phyloP scores from a whole-genome alignment of 2,888 invertebrate species.

The Lithophane semibrunnea region DNA sequence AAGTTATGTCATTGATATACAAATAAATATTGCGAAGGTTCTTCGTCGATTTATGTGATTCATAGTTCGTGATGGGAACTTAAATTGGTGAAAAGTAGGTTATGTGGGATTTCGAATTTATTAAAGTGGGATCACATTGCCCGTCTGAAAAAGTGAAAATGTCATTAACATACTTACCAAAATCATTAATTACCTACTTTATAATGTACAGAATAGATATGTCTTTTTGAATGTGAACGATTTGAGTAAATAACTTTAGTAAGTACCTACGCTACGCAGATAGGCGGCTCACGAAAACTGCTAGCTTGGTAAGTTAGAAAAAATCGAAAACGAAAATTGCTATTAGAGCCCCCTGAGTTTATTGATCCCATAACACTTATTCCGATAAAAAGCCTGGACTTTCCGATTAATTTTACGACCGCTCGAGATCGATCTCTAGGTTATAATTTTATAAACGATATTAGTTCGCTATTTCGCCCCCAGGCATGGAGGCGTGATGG shows the following conservation, averaged over 20 bases:
- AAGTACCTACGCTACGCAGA: not conserved
- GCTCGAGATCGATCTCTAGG: slow-evolving; percentile 26
- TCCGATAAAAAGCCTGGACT: slow-evolving; percentile 5
- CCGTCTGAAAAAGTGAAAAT: not conserved
- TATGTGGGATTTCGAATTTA: not conserved
- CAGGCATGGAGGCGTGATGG: slow-evolving; percentile 62
- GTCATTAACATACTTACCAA: slow-evolving; percentile 6
- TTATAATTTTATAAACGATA: slow-evolving; percentile 50
- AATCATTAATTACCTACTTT: not conserved
- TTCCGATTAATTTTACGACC: slow-evolving; percentile 31
- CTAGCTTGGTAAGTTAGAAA: not conserved
- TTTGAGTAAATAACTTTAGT: not conserved
- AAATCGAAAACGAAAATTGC: not conserved
- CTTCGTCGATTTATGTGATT: slow-evolving; percentile 35
- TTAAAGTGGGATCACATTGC: not conserved
- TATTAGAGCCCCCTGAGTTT: not conserved
- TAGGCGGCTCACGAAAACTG: not conserved
- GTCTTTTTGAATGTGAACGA: not conserved
- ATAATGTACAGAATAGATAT: not conserved
- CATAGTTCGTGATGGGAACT: slow-evolving; percentile 31
- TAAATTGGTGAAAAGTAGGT: slow-evolving; percentile 10
- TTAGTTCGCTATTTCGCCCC: slow-evolving; percentile 47
- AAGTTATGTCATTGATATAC: slow-evolving; percentile 50
- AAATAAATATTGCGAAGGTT: slow-evolving; percentile 49
- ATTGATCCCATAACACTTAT: slow-evolving; percentile 16